Evolutionary conservation across 1,140 invertebrate genomes (phyloP), one percentile per base, ranked within the genome.

Genomic region (Steinernema khuongi): DNA sequence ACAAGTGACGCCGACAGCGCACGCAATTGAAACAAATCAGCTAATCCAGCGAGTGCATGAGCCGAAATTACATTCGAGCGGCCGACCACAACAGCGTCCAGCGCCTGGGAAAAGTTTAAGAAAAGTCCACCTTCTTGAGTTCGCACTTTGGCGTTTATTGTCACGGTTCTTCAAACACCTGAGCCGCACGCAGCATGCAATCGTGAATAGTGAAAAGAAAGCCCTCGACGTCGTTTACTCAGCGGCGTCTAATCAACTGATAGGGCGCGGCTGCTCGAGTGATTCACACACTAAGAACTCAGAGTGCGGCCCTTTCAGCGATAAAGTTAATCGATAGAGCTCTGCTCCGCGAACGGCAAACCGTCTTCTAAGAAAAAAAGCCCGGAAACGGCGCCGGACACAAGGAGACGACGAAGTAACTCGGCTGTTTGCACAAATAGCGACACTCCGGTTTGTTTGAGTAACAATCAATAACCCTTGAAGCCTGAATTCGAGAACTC

Each of bases 401-500:
- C 36, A 41, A 7, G 7, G 36, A 7, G 36, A n/a, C n/a, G n/a
- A n/a, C 36, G n/a, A 41, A 7, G 7, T n/a, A 22, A 60, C 14
- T 26, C 14, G 26, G 50, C 50, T 60, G 50, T 60, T 60, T 60
- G 50, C 50, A 60, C 50, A 60, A 60, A 60, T 60, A 60, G 50
- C 50, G 50, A 60, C 50, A 60, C 50, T 60, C 50, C 50, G 50
- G 50, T 60, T 60, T 60, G 50, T 60, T 60, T 60, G 50, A 60
- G 14, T 22, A 60, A 60, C 50, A 26, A 60, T 60, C 50, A 60
- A 60, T 60, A 60, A 60, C 26, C 50, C 50, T 60, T 60, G 36
- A 41, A n/a, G 36, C n/a, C 36, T n/a, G 36, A 7, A 41, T 41
- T 41, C 36, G n/a, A 41, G 36, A 41, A 11, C n/a, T n/a, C n/a